Evolutionary conservation across 2,888 invertebrate genomes (phyloP).

Genomic region (Hofmannophila pseudospretella): DNA sequence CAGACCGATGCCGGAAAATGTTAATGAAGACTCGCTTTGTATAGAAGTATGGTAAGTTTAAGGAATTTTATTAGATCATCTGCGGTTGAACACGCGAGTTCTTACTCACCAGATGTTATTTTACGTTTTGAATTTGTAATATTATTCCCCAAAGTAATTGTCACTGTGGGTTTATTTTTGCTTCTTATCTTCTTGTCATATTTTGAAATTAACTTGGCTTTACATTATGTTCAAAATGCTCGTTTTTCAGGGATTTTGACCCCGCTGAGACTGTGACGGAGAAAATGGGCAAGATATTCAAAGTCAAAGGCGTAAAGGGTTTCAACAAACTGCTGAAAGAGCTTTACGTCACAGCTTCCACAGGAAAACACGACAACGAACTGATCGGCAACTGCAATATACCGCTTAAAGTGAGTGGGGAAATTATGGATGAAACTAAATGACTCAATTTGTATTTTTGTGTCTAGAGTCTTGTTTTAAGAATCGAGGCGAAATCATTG

Average conservation of each 20-base stretch:
- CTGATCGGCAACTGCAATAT: conserved; percentile 94
- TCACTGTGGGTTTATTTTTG: too few relatives aligned
- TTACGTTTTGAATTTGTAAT: too few relatives aligned
- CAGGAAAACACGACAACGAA: conserved; percentile 96
- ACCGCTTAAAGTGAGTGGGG: conserved; percentile 83
- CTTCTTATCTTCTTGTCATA: too few relatives aligned
- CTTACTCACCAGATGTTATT: background rate
- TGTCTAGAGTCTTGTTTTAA: too few relatives aligned
- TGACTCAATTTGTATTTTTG: too few relatives aligned
- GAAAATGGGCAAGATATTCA: conserved; percentile 90
- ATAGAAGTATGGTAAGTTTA: conserved; percentile 87
- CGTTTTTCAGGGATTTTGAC: conserved; percentile 89
- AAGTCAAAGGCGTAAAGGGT: conserved; percentile 91
- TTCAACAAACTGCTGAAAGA: conserved; percentile 91
- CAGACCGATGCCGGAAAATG: conserved; percentile 85
- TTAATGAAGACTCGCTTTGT: conserved; percentile 84
- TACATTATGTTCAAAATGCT: too few relatives aligned
- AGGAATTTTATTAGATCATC: background rate
- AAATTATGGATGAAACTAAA: too few relatives aligned
- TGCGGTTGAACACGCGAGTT: background rate
- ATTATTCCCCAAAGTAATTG: too few relatives aligned
- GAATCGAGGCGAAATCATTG: too few relatives aligned
- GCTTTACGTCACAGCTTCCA: conserved; percentile 95
- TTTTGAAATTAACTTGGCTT: too few relatives aligned
- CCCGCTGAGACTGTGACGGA: conserved; percentile 93